Conservation (phyloP, 1,140 invertebrate genomes). For the Brachionus asplanchnoidis region DNA sequence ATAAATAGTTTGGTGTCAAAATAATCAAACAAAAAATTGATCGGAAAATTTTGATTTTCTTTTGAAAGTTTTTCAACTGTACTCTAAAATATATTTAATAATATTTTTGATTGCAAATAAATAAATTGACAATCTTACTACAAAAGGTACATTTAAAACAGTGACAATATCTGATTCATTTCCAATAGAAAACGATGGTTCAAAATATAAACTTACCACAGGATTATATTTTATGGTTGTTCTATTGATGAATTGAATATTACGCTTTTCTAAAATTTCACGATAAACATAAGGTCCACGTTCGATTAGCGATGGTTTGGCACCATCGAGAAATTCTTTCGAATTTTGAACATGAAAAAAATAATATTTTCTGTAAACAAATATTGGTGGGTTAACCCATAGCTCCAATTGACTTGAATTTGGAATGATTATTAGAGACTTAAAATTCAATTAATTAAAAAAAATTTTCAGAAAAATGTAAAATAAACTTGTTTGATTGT, state of each 20-base stretch:
- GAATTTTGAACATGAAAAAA: neutral
- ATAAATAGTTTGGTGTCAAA: constrained; percentile 24
- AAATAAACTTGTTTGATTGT: neutral
- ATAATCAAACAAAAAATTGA: neutral
- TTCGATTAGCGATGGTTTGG: neutral
- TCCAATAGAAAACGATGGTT: neutral
- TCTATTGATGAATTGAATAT: neutral
- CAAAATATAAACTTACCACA: neutral
- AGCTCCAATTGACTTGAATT: neutral
- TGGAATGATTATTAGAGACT: neutral
- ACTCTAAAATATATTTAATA: neutral
- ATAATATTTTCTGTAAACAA: neutral
- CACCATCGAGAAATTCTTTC: neutral
- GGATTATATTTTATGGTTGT: neutral
- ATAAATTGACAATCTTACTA: neutral
- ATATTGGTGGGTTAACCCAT: neutral
- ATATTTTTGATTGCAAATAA: neutral
- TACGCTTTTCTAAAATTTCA: neutral
- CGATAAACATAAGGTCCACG: constrained; percentile 17
- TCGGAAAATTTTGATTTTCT: neutral
- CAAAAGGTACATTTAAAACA: neutral
- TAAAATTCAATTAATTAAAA: neutral
- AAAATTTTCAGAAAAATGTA: neutral
- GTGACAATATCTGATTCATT: neutral
- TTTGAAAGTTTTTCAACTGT: neutral